These are phyloP conservation scores for Spongilla lacustris DNA, from an alignment of 37 sponge, comb jelly and placozoan genomes.

Conservation along the genomic window DNA sequence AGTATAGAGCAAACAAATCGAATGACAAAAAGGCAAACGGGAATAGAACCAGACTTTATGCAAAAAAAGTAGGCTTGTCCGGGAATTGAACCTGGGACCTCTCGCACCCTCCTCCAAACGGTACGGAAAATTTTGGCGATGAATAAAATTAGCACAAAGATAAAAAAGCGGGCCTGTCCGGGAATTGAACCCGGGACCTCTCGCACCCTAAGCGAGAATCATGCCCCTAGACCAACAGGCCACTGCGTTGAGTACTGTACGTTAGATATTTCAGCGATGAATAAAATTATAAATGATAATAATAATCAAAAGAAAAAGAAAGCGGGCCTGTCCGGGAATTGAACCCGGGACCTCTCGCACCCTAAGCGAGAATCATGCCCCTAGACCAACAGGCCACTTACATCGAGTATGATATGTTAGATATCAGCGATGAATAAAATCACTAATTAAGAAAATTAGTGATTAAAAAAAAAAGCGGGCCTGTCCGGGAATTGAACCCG, in stretches of 20 bases:
- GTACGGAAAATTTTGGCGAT: too few species aligned
- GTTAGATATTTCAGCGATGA: too few species aligned
- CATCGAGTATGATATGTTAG: too few species aligned
- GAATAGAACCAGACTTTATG: too few species aligned
- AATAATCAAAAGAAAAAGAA: constrained; percentile 38
- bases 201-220: constrained; percentile 99
- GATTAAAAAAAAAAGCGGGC: constrained; percentile 31
- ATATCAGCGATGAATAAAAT: too few species aligned
- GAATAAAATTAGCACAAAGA: background rate
- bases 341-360: constrained; percentile 96
- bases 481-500: constrained; percentile 65
- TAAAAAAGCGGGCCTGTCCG: constrained; percentile 89
- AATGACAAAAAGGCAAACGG: too few species aligned
- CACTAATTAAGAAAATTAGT: background rate
- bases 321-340: constrained; percentile 80
- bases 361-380: constrained; percentile 96
- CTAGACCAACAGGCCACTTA: constrained; percentile 94
- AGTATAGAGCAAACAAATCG: too few species aligned
- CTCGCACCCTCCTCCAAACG: constrained; percentile 99
- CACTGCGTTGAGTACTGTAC: too few species aligned
- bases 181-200: constrained; percentile 99
- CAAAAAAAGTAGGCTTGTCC: constrained; percentile 87
- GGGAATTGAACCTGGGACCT: constrained; percentile 99
- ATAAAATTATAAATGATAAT: background rate
- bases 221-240: constrained; percentile 99